phyloP scores from a whole-genome alignment of 2,797 vertebrate genomes.

The Halcyon leucocephala region DNA sequence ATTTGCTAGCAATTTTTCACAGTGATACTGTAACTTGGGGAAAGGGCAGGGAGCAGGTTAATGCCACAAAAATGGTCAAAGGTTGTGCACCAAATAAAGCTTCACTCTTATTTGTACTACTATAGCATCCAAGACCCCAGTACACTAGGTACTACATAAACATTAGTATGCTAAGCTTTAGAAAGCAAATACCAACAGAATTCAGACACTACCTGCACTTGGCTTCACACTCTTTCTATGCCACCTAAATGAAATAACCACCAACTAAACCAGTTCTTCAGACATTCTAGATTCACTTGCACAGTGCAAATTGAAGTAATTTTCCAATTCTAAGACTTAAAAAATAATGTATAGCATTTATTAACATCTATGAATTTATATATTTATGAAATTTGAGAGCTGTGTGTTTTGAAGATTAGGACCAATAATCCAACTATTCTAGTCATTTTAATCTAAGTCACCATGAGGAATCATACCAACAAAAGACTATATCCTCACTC shows the following conservation, averaged over 20 bases:
- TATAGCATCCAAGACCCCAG: background rate
- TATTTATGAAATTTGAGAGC: background rate
- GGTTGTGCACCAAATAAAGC: background rate
- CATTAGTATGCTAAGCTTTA: background rate
- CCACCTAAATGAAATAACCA: background rate
- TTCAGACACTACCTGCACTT: background rate
- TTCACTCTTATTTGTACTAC: background rate
- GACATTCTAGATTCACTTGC: background rate
- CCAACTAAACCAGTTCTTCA: background rate
- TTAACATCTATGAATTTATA: background rate
- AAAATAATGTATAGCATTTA: background rate
- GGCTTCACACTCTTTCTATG: background rate
- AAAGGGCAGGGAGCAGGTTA: background rate
- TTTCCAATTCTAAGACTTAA: background rate
- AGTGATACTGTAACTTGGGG: background rate
- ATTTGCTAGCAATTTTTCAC: constrained; percentile 7
- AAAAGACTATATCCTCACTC: background rate
- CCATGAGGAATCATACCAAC: background rate
- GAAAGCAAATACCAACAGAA: background rate
- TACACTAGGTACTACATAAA: background rate
- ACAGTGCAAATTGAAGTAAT: background rate
- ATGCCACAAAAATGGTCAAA: background rate
- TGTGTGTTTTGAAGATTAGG: background rate
- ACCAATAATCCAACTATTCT: background rate
- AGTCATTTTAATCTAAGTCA: background rate